A percentile compares a stretch with the other conserved stretches of the same genome.
Evolutionary conservation across 2,113 vertebrate species (phyloP).

Genomic region (Corythaixoides concolor): DNA sequence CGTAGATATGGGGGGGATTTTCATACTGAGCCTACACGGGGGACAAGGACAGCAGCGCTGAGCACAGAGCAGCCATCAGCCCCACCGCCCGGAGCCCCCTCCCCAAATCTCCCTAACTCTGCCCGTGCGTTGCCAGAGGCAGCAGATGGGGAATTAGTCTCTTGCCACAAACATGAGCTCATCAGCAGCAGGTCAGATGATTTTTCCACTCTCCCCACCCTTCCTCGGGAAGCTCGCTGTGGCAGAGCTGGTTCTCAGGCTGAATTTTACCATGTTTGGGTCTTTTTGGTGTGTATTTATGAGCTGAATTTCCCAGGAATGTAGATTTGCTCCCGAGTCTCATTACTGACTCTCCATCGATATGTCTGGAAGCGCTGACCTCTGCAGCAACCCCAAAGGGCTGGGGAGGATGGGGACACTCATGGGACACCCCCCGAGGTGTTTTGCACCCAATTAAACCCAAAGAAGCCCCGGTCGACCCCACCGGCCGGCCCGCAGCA

Average conservation of each 20-base stretch:
- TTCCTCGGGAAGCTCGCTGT: neutral
- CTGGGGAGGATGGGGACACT: neutral
- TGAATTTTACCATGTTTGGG: neutral
- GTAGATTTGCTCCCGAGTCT: neutral
- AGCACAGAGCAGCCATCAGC: neutral
- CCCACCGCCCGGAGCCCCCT: neutral
- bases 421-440: neutral
- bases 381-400: neutral
- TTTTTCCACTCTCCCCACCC: too few species aligned
- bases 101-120: neutral
- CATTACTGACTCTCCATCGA: neutral
- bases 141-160: neutral
- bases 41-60: neutral
- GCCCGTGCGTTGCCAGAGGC: fast-evolving
- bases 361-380: neutral
- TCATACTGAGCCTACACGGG: slow-evolving; percentile 91
- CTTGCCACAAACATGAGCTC: neutral
- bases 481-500: neutral
- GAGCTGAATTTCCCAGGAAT: neutral
- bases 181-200: neutral
- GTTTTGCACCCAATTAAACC: neutral
- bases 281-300: neutral
- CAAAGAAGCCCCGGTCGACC: fast-evolving
- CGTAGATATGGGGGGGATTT: slow-evolving; percentile 96
- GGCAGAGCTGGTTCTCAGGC: neutral